phyloP scores from a whole-genome alignment of 1,140 invertebrate species.

The Megalopta genalis region DNA sequence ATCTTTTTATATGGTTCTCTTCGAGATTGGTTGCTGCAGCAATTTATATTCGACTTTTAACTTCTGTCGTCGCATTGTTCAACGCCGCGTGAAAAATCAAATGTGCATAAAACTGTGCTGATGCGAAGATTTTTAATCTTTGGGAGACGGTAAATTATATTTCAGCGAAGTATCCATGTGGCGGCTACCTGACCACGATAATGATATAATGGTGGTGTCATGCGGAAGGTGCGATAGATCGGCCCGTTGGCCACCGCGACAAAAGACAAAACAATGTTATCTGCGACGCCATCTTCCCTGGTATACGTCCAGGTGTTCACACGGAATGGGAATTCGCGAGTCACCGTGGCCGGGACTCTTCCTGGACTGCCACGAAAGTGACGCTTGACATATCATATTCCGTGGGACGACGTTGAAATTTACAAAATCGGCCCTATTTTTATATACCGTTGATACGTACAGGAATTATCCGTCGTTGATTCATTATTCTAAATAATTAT shows the following conservation, averaged over 20 bases:
- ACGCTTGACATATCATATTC: background rate
- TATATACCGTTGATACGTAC: too few relatives aligned
- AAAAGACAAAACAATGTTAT: constrained; percentile 69
- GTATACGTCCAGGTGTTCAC: constrained; percentile 65
- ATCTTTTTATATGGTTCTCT: too few relatives aligned
- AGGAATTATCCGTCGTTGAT: background rate
- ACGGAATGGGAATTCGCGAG: constrained; percentile 67
- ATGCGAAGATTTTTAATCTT: background rate
- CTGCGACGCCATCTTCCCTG: constrained; percentile 58
- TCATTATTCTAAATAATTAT: background rate
- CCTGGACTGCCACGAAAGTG: constrained; percentile 3
- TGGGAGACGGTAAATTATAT: background rate
- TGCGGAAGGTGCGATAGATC: constrained; percentile 62
- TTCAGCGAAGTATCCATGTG: background rate
- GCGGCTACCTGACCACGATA: constrained; percentile 54
- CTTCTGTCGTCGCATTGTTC: background rate
- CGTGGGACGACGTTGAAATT: background rate
- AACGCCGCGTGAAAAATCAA: background rate
- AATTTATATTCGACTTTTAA: background rate
- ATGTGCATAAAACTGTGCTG: background rate
- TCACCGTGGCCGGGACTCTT: constrained; percentile 38
- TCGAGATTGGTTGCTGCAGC: background rate
- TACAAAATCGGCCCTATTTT: background rate
- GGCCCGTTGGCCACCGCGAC: constrained; percentile 44
- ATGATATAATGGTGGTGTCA: constrained; percentile 60